Evolutionary conservation across 2,888 invertebrate species (phyloP).

Genomic region (Cactoblastis cactorum): DNA sequence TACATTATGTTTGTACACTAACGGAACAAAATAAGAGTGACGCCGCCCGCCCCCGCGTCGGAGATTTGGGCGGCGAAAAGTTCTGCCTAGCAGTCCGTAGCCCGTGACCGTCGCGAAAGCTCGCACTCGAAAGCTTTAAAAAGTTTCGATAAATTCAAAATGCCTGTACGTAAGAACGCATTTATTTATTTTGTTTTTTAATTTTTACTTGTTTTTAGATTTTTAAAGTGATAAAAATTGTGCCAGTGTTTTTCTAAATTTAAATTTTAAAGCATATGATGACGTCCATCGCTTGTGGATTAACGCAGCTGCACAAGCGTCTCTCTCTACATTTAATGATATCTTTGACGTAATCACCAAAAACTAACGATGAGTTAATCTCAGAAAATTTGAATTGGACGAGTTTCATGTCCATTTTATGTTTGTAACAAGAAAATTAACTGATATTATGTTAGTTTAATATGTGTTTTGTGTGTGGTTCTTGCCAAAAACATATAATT

Average conservation of each 20-base stretch:
- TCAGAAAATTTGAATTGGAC: too few species aligned
- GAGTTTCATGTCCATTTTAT: too few species aligned
- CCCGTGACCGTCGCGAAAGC: constrained; percentile 55
- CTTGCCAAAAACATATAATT: too few species aligned
- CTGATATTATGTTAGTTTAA: too few species aligned
- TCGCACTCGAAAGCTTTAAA: constrained; percentile 39
- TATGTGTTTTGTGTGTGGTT: too few species aligned
- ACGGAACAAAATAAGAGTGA: constrained; percentile 22
- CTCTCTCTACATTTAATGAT: not conserved
- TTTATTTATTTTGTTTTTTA: constrained; percentile 3
- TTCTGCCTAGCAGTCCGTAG: constrained; percentile 60
- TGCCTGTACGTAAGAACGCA: constrained; percentile 63
- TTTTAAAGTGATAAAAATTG: not conserved
- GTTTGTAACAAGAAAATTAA: too few species aligned
- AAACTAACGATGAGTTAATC: not conserved
- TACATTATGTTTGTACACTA: constrained; percentile 19
- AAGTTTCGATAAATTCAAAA: constrained; percentile 48
- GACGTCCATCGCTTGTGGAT: constrained; percentile 12
- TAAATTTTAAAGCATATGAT: not conserved
- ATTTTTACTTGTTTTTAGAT: not conserved
- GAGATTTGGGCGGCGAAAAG: constrained; percentile 26
- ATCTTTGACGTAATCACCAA: not conserved
- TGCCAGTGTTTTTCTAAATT: constrained; percentile 7
- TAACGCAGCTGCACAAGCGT: constrained; percentile 10
- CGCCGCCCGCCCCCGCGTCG: constrained; percentile 55